Base-by-base conservation (phyloP, 2,888 invertebrate genomes). In the Cheilosia impressa region DNA sequence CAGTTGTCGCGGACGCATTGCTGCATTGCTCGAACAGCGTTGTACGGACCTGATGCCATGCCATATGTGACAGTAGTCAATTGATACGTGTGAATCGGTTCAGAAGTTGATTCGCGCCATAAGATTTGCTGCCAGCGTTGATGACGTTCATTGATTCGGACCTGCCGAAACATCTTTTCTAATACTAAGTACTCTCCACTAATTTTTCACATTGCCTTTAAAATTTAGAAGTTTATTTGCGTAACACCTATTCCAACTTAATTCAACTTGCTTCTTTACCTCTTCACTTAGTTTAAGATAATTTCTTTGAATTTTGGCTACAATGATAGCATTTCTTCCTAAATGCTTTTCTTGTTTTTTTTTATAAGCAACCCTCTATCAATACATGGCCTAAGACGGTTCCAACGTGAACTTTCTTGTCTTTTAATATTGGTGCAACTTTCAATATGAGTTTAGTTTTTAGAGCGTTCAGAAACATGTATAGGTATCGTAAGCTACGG, bases 311-410 rank as follows among this genome's bases (percentile, higher is more conserved):
- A n/a, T 53, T 2, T 38, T 4, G 1, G 15, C 1, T 9, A 41
- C 2, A 2, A 6, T 10, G 41, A 4, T 15, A 15, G 13, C 15
- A 15, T 41, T 41, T 41, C 2, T 41, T 15, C 2, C 13, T 15
- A 1, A 15, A 15, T 15, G 3, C 4, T 41, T 41, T 41, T 41
- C 15, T 41, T 41, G 15, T 6, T 31, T 31, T 1, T 31, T 31
- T 31, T 31, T 31, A 19, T 7, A 50, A 50, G 50, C 2, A 22
- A n/a, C n/a, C n/a, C n/a, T n/a, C 31, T 1, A 7, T 31, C 31
- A 6, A 31, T 31, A 0, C 7, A 78, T 15, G 78, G 50, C 57
- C 19, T 65, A 69, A 69, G 22, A 43, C 57, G 27, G 58, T 69
- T 58, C 31, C 22, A 47, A 38, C 24, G 50, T 19, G 10, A 34